Base-by-base conservation (phyloP, 2,888 invertebrate genomes). In the Thera britannica region DNA sequence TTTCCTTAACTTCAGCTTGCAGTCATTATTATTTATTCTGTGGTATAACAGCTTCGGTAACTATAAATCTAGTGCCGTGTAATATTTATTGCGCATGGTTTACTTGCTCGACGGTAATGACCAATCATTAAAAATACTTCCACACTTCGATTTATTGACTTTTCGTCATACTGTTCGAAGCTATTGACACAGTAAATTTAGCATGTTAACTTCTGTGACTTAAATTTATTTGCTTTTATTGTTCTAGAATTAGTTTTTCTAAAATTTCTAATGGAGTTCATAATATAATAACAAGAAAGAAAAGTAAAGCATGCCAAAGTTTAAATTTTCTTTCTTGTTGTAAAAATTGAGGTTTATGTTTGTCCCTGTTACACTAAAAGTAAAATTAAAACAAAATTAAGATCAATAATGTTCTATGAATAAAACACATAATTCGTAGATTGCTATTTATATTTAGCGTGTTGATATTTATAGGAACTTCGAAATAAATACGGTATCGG, bases 1-100 rank as follows among this genome's bases (percentile, higher is more conserved):
- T 9, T 46, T 57, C 58, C 51, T 34, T 65, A 54, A 55, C 23
- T 59, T 36, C 5, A 54, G 12, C 23, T 51, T 84, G 63, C 89
- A 75, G 72, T 69, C 63, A 69, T 70, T 61, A 68, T 48, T 52
- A 58, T 56, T 48, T 56, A 66, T 65, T 62, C 65, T 48, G 69
- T 36, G 62, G 58, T 49, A 60, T 62, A 69, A 59, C 56, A 58
- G 62, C 57, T 8, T 46, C 8, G 44, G n/a, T 38, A 48, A 38
- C 66, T 55, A 66, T 63, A 66, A 70, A 70, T 70, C 60, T 52
- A 23, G 35, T 12, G 57, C 66, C 60, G 49, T 63, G 63, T 66
- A 66, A 70, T 63, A 62, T 67, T 67, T 64, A 65, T 62, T 62
- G 62, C 64, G 60, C 62, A 52, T 62, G 56, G 62, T 71, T 67